phyloP scores from a whole-genome alignment of 2,797 vertebrate species.

The Ibycter americanus region DNA sequence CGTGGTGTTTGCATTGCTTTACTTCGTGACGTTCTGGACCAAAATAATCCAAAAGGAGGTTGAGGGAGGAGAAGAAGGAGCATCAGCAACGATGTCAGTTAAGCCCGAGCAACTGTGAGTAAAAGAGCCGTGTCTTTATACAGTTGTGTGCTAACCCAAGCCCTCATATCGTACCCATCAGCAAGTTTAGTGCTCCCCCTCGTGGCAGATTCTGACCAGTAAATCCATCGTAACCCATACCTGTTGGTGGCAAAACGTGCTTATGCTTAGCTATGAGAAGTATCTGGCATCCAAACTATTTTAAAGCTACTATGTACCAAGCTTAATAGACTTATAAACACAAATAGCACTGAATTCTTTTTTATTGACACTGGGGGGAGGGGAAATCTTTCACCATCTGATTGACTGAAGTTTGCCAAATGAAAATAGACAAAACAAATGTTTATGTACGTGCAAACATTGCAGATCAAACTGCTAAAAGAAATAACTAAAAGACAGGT shows the following conservation, averaged over 20 bases:
- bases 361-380: conserved; percentile 91
- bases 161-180: not conserved
- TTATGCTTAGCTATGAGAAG: not conserved
- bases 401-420: conserved; percentile 86
- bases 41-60: not conserved
- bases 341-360: conserved; percentile 72
- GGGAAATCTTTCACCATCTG: conserved; percentile 91
- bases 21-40: not conserved
- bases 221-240: not conserved
- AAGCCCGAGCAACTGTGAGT: rapidly evolving
- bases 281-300: not conserved
- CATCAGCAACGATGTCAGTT: not conserved
- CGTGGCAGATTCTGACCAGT: conserved; percentile 45
- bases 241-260: not conserved
- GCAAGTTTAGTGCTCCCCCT: conserved; percentile 66
- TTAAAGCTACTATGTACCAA: not conserved
- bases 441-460: conserved; percentile 90
- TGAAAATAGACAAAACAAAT: conserved; percentile 83
- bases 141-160: not conserved
- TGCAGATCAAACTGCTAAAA: conserved; percentile 78
- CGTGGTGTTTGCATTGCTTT: not conserved
- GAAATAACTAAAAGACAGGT: conserved; percentile 90
- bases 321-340: conserved; percentile 46
- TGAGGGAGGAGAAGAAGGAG: not conserved
- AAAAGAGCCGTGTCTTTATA: not conserved